phyloP scores from a whole-genome alignment of 2,113 vertebrate genomes.

The Ceuthmochares aereus region DNA sequence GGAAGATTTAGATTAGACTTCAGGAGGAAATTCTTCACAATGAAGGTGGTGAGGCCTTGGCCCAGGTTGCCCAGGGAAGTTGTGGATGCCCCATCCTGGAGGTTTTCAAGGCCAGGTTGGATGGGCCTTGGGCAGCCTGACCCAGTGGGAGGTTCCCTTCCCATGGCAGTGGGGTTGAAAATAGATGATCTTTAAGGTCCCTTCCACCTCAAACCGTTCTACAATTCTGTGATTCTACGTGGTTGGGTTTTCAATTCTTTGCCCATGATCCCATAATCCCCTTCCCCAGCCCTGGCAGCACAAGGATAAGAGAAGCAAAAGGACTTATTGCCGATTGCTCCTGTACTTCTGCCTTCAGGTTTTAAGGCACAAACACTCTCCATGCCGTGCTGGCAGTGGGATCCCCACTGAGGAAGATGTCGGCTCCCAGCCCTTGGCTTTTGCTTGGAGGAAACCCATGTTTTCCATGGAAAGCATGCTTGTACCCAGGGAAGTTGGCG shows the following conservation, averaged over 20 bases:
- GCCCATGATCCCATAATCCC: background rate
- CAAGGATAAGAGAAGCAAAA: background rate
- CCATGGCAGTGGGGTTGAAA: too few species aligned
- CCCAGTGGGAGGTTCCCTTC: too few species aligned
- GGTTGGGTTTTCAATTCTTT: background rate
- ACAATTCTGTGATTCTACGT: too few species aligned
- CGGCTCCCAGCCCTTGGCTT: background rate
- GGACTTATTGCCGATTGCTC: background rate
- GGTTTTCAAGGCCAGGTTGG: too few species aligned
- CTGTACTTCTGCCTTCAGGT: background rate
- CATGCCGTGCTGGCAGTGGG: accelerated
- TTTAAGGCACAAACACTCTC: background rate
- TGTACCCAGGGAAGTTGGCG: background rate
- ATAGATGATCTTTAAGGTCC: too few species aligned
- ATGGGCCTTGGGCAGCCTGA: too few species aligned
- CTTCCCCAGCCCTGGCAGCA: background rate
- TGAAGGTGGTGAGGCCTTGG: too few species aligned
- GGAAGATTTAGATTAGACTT: too few species aligned
- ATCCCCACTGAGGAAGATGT: accelerated
- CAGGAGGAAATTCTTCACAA: too few species aligned
- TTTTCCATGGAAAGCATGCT: accelerated
- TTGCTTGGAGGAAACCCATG: background rate
- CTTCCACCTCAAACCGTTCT: too few species aligned
- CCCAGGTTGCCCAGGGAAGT: too few species aligned
- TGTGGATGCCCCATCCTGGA: too few species aligned